Evolutionary conservation across 2,888 invertebrate genomes (phyloP).

Genomic region (Venusia cambrica): DNA sequence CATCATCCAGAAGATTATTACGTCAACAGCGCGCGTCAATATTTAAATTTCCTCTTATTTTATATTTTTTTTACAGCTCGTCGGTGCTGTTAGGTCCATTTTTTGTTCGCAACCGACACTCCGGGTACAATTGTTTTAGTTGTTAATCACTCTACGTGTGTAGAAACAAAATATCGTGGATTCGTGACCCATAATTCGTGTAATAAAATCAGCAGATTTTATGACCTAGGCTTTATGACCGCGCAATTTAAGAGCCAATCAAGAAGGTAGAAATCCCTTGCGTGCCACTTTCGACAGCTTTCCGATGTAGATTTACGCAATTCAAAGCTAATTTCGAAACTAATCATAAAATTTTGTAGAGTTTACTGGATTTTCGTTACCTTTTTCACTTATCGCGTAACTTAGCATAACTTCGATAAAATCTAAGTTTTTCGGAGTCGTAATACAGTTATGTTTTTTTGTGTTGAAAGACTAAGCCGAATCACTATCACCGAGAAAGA

Average conservation of each 20-base stretch:
- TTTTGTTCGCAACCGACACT: too few relatives aligned
- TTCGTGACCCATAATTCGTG: constrained; percentile 10
- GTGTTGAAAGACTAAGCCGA: too few relatives aligned
- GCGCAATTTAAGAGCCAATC: constrained; percentile 12
- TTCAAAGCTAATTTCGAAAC: constrained; percentile 27
- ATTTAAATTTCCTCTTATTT: constrained; percentile 36
- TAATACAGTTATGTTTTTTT: too few relatives aligned
- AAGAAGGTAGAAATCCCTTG: constrained; percentile 14
- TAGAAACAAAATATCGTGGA: too few relatives aligned
- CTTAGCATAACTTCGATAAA: too few relatives aligned
- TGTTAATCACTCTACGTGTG: too few relatives aligned
- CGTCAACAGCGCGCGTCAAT: constrained; percentile 44
- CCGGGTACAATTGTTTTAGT: too few relatives aligned
- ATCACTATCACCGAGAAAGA: too few relatives aligned
- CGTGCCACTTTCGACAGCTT: constrained; percentile 24
- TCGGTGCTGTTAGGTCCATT: not conserved
- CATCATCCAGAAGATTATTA: constrained; percentile 36
- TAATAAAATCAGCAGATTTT: constrained; percentile 11
- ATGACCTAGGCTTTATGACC: constrained; percentile 11
- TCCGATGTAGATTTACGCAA: constrained; percentile 26
- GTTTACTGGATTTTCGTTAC: constrained; percentile 14
- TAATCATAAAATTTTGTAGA: constrained; percentile 27
- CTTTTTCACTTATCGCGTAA: constrained; percentile 13
- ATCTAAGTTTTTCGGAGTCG: constrained; percentile 8
- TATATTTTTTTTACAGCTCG: constrained; percentile 21